Evolutionary conservation across 1,140 invertebrate genomes (phyloP).

Genomic region (Panonychus citri): DNA sequence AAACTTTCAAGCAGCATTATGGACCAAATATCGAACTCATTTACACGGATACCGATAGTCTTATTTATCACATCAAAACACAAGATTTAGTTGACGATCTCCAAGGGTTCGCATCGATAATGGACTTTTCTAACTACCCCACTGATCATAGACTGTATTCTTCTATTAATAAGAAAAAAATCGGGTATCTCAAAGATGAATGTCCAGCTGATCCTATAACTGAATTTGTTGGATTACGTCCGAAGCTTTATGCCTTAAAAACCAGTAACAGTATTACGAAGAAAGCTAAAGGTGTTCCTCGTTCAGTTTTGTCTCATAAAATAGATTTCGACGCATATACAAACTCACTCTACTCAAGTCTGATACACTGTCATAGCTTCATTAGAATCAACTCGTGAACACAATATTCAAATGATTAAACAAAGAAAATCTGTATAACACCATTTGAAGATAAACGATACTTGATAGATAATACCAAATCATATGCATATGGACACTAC

Average conservation of each 20-base stretch:
- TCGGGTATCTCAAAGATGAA: slow-evolving; percentile 9
- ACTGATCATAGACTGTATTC: neutral
- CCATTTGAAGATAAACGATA: no score
- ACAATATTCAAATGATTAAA: no score
- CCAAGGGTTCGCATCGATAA: slow-evolving; percentile 3
- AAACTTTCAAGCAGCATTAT: slow-evolving; percentile 16
- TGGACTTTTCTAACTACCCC: slow-evolving; percentile 5
- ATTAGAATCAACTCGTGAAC: no score
- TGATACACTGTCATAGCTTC: no score
- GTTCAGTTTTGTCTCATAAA: no score
- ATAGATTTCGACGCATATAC: no score
- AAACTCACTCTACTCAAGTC: no score
- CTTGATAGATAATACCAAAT: no score
- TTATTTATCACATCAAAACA: slow-evolving; percentile 21
- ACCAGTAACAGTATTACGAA: neutral
- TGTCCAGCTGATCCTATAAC: neutral
- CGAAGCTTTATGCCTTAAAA: slow-evolving; percentile 2
- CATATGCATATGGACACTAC: no score
- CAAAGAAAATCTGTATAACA: no score
- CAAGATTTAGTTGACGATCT: slow-evolving; percentile 24
- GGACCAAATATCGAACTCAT: slow-evolving; percentile 8
- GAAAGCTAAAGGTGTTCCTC: slow-evolving; percentile 4
- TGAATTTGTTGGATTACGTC: slow-evolving; percentile 3
- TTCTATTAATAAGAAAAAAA: neutral
- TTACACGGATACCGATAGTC: slow-evolving; percentile 24